phyloP scores from a whole-genome alignment of 2,113 vertebrate genomes.

The Neogale vison region DNA sequence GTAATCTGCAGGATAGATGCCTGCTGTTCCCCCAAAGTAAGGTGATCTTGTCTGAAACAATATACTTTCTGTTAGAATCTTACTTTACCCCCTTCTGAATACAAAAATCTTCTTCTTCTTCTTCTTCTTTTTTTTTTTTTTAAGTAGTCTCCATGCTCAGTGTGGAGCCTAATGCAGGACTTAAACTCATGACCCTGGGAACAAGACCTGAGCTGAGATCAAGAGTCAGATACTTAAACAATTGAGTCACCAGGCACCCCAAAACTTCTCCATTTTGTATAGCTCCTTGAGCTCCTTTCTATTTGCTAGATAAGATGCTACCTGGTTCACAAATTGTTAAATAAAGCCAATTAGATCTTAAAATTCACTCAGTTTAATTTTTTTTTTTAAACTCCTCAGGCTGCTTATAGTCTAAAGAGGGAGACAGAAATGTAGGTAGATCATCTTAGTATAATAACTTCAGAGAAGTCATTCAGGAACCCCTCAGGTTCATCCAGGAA shows the following conservation, averaged over 20 bases:
- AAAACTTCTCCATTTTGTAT: background rate
- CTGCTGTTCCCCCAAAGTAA: background rate
- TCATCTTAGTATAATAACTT: background rate
- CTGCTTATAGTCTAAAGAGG: background rate
- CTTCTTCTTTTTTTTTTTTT: background rate
- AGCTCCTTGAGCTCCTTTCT: background rate
- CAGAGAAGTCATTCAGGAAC: background rate
- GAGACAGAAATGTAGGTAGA: background rate
- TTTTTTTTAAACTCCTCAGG: background rate
- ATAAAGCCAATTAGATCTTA: background rate
- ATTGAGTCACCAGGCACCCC: background rate
- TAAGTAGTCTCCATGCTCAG: background rate
- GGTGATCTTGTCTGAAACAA: background rate
- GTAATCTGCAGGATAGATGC: background rate
- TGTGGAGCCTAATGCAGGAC: background rate
- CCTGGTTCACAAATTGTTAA: background rate
- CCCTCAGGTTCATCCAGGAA: background rate
- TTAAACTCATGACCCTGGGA: background rate
- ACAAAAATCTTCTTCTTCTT: background rate
- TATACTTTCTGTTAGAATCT: background rate
- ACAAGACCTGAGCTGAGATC: background rate
- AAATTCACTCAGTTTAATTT: background rate
- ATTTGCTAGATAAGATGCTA: background rate
- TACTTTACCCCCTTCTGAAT: background rate
- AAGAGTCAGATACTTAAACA: background rate